phyloP scores from a whole-genome alignment of 2,888 invertebrate species.

The Scrobipalpa atriplicella region DNA sequence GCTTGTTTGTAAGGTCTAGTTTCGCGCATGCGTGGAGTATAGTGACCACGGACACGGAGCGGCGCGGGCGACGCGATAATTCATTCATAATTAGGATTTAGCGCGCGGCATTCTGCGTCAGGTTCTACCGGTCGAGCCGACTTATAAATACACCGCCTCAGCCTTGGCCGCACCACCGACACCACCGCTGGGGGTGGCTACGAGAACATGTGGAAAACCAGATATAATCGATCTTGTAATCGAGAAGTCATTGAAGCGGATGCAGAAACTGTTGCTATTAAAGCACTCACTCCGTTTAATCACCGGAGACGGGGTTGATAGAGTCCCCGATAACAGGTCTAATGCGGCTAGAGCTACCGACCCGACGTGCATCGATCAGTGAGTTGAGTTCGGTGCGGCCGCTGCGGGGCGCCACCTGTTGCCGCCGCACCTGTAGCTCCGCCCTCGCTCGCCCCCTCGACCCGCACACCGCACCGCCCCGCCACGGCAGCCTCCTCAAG shows the following conservation, averaged over 20 bases:
- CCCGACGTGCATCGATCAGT: not conserved
- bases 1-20: not conserved
- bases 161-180: not conserved
- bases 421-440: slow-evolving; percentile 21
- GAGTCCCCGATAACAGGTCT: too few relatives aligned
- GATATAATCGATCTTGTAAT: too few relatives aligned
- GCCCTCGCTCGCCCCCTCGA: not conserved
- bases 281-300: too few relatives aligned
- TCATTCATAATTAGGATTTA: slow-evolving; percentile 24
- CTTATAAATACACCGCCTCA: slow-evolving; percentile 6
- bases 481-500: not conserved
- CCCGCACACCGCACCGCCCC: not conserved
- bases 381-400: not conserved
- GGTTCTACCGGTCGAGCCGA: slow-evolving; percentile 24
- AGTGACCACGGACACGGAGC: not conserved
- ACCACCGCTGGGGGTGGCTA: not conserved
- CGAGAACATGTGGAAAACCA: not conserved
- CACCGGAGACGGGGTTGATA: too few relatives aligned
- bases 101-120: slow-evolving; percentile 20
- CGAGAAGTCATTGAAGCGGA: too few relatives aligned
- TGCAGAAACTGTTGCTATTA: too few relatives aligned
- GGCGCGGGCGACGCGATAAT: slow-evolving; percentile 11
- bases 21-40: not conserved
- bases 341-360: not conserved
- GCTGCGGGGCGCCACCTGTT: slow-evolving; percentile 25